Evolutionary conservation across 2,888 invertebrate species (phyloP).

Genomic region (Lymantria monacha): DNA sequence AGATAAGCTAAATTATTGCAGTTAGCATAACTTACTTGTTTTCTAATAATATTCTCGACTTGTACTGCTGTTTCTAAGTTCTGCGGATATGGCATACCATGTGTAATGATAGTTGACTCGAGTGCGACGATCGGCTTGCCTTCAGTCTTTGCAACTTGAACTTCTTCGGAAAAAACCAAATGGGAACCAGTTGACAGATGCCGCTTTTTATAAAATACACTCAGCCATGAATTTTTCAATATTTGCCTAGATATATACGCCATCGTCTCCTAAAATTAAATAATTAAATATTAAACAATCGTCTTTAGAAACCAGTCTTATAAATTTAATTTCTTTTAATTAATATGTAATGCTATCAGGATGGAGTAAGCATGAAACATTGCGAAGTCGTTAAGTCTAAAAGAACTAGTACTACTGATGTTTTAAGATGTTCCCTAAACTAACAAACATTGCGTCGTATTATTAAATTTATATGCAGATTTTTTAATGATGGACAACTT

Average conservation of each 20-base stretch:
- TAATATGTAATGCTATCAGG: too few species aligned
- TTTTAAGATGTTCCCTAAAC: too few species aligned
- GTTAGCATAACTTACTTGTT: slow-evolving; percentile 75
- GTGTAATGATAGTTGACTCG: slow-evolving; percentile 98
- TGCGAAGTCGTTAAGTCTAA: too few species aligned
- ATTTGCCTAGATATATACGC: slow-evolving; percentile 50
- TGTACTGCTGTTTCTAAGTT: slow-evolving; percentile 92
- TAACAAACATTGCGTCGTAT: too few species aligned
- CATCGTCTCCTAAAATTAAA: slow-evolving; percentile 54
- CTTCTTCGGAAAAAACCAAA: slow-evolving; percentile 82
- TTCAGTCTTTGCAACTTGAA: slow-evolving; percentile 83
- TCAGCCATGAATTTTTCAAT: slow-evolving; percentile 36
- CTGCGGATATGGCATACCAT: slow-evolving; percentile 97
- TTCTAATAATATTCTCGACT: slow-evolving; percentile 90
- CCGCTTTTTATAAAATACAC: slow-evolving; percentile 35
- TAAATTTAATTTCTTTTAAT: too few species aligned
- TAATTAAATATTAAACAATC: background rate
- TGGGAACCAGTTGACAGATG: slow-evolving; percentile 39
- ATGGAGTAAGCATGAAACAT: background rate
- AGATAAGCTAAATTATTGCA: background rate
- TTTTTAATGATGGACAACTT: too few species aligned
- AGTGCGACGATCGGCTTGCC: slow-evolving; percentile 93
- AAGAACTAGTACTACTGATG: too few species aligned
- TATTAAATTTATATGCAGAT: too few species aligned
- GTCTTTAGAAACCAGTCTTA: background rate